Evolutionary conservation across 1,140 invertebrate genomes (phyloP).

Genomic region (Mercenaria mercenaria): DNA sequence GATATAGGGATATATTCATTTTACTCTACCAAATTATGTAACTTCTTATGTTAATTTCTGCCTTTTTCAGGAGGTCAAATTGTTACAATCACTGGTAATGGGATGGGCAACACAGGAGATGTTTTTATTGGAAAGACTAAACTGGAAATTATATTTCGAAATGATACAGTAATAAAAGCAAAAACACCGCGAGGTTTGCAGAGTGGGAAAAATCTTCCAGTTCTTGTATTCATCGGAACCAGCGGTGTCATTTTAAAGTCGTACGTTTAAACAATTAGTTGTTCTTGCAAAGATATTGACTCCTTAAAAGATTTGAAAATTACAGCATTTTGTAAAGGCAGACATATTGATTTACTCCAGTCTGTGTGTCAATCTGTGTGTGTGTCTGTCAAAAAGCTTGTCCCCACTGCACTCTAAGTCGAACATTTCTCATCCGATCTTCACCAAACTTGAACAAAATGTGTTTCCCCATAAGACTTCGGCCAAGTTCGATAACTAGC

Average conservation of each 20-base stretch:
- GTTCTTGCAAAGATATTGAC: not conserved
- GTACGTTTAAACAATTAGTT: not conserved
- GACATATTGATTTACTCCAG: not conserved
- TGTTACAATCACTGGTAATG: slow-evolving; percentile 71
- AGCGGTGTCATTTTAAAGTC: not conserved
- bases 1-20: too few species aligned
- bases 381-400: too few species aligned
- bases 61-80: slow-evolving; percentile 64
- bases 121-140: not conserved
- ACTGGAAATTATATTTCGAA: not conserved
- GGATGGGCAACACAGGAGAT: slow-evolving; percentile 53
- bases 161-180: not conserved
- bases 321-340: not conserved
- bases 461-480: too few species aligned
- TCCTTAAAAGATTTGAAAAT: not conserved
- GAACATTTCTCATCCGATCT: too few species aligned
- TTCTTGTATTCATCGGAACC: not conserved
- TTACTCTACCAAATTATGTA: too few species aligned
- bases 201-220: not conserved
- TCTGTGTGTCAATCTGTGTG: too few species aligned
- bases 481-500: too few species aligned
- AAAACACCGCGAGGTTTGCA: not conserved
- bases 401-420: too few species aligned
- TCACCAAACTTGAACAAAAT: too few species aligned
- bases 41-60: too few species aligned